Evolutionary conservation across 2,888 invertebrate genomes (phyloP).

Genomic region (Chrysotoxum bicinctum): DNA sequence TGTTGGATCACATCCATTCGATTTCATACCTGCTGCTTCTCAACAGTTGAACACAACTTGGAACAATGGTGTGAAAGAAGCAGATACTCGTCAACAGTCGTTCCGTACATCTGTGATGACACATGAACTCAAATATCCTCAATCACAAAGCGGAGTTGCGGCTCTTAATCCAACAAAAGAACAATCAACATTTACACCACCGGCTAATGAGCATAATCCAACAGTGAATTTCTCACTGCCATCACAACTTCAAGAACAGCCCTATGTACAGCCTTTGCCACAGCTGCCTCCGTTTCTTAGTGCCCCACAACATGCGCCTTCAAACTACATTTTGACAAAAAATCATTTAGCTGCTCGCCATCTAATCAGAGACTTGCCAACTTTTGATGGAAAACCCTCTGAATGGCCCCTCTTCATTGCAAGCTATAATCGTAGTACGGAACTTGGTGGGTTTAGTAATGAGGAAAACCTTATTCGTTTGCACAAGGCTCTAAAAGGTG

Average conservation of each 20-base stretch:
- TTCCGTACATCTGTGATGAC: too few relatives aligned
- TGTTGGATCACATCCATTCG: not conserved
- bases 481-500: constrained; percentile 6
- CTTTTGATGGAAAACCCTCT: constrained; percentile 6
- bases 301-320: not conserved
- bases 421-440: constrained; percentile 8
- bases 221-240: not conserved
- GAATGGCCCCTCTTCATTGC: constrained; percentile 25
- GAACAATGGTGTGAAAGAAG: not conserved
- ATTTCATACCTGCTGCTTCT: not conserved
- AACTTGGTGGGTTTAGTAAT: constrained; percentile 1
- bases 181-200: too few relatives aligned
- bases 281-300: not conserved
- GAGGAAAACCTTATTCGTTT: not conserved
- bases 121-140: too few relatives aligned
- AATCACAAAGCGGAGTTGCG: too few relatives aligned
- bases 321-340: constrained; percentile 6
- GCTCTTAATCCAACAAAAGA: too few relatives aligned
- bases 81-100: too few relatives aligned
- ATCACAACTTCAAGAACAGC: not conserved
- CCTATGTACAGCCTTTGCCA: too few relatives aligned
- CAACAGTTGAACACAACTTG: not conserved
- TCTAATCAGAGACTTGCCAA: not conserved
- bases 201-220: too few relatives aligned
- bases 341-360: constrained; percentile 13